These are phyloP conservation scores for Polydrusus cervinus DNA, from an alignment of 2,888 invertebrate genomes.

Conservation along the genomic window DNA sequence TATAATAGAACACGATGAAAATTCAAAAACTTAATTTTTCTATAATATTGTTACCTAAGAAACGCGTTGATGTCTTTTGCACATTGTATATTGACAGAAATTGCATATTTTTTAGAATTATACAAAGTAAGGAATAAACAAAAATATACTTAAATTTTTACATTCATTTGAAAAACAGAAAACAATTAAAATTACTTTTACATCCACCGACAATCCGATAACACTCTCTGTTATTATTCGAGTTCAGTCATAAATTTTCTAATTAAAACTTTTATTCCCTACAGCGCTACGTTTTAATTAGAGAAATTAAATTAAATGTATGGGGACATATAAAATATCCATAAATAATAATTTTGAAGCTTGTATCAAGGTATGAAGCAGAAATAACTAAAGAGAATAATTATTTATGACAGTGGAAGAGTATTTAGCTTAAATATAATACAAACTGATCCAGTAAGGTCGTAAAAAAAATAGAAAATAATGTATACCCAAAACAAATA, in stretches of 20 bases:
- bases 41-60: too few species aligned
- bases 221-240: conserved; percentile 8
- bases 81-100: too few species aligned
- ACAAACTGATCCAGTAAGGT: too few species aligned
- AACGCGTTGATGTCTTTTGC: too few species aligned
- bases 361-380: background rate
- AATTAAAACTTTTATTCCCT: conserved; percentile 21
- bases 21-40: too few species aligned
- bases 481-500: too few species aligned
- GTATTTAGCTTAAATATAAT: too few species aligned
- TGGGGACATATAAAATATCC: conserved; percentile 14
- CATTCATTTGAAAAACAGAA: background rate
- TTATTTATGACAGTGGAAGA: background rate
- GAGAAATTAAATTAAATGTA: conserved; percentile 17
- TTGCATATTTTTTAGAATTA: too few species aligned
- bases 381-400: background rate
- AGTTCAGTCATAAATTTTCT: conserved; percentile 16
- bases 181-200: conserved; percentile 6
- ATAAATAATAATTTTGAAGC: conserved; percentile 9
- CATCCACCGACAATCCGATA: conserved; percentile 2
- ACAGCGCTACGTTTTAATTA: conserved; percentile 13
- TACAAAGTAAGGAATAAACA: too few species aligned
- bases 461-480: too few species aligned
- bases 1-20: too few species aligned
- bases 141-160: too few species aligned